Evolutionary conservation across 2,888 invertebrate genomes (phyloP), one percentile per base, ranked within the genome.

Genomic region (Aphelenchoides bicaudatus): DNA sequence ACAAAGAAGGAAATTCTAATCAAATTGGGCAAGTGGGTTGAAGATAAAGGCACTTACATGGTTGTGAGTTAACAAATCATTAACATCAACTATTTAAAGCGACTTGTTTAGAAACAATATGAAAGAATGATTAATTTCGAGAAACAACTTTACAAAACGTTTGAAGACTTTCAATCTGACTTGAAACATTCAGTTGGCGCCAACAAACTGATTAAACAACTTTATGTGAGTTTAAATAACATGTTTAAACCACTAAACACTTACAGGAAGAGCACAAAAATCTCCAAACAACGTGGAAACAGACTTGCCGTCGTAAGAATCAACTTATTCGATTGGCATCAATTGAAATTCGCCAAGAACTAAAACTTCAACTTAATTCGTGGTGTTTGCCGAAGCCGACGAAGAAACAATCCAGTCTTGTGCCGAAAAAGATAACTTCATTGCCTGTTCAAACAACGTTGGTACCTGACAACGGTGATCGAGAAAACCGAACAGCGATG

Each of bases 321-420:
- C 43, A 43, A 43, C 16, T 43, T 19, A 43, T 43, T n/a, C 43
- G 43, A 19, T 8, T 21, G 23, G 43, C 43, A 10, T 19, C 21
- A n/a, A 6, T 10, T 19, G 43, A 10, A 6, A n/a, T 43, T 6
- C 43, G 25, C 10, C 16, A 43, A 10, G 43, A 43, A 43, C 43
- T 43, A 6, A 43, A 43, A 43, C 43, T 43, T 6, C 43, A 43
- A n/a, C 43, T 43, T 10, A 43, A 43, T 25, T 6, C 43, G 16
- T 43, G 43, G 43, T 43, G 43, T 43, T 43, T 43, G 23, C 43
- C 43, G 6, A 43, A 43, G 23, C 43, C 10, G 43, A 43, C 10
- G 43, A 6, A 6, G 6, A 43, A 43, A n/a, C 43, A 25, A 43
- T 43, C 43, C n/a, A n/a, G n/a, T n/a, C n/a, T n/a, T n/a, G n/a